Percentiles rank a stretch among this genome's conserved stretches.
Conservation (phyloP, 2,888 invertebrate genomes). For the Drosophila rubida region DNA sequence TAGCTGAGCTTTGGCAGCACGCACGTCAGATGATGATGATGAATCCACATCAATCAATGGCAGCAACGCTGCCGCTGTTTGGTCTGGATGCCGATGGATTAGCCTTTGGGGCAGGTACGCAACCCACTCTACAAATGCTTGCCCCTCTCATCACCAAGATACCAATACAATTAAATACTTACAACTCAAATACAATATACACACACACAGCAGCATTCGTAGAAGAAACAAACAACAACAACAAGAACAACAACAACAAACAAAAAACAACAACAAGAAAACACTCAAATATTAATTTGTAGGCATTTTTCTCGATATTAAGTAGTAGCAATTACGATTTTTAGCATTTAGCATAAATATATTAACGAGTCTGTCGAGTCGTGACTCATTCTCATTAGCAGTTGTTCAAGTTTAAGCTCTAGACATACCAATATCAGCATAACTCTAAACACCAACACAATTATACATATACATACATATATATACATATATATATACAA, state of each 20-base stretch:
- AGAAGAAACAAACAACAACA: conserved; percentile 27
- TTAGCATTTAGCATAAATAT: conserved; percentile 78
- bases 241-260: neutral
- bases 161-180: conserved; percentile 15
- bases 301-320: conserved; percentile 71
- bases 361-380: conserved; percentile 78
- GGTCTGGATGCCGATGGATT: conserved; percentile 39
- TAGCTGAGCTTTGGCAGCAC: conserved; percentile 34
- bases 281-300: conserved; percentile 71
- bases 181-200: conserved; percentile 16
- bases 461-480: conserved; percentile 22
- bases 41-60: conserved; percentile 58
- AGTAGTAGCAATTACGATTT: conserved; percentile 80
- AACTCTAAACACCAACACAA: conserved; percentile 22
- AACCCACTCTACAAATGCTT: conserved; percentile 74
- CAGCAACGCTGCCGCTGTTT: conserved; percentile 8
- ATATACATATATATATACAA: conserved; percentile 37
- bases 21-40: conserved; percentile 40
- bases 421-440: conserved; percentile 63
- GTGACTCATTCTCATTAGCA: conserved; percentile 78
- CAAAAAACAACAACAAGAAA: conserved; percentile 3
- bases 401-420: conserved; percentile 80
- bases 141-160: conserved; percentile 44
- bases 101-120: conserved; percentile 72
- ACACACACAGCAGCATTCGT: conserved; percentile 47